Percentiles rank a stretch among this genome's conserved stretches.
Evolutionary conservation across 2,888 invertebrate species (phyloP).

Genomic region (Chesias legatella): DNA sequence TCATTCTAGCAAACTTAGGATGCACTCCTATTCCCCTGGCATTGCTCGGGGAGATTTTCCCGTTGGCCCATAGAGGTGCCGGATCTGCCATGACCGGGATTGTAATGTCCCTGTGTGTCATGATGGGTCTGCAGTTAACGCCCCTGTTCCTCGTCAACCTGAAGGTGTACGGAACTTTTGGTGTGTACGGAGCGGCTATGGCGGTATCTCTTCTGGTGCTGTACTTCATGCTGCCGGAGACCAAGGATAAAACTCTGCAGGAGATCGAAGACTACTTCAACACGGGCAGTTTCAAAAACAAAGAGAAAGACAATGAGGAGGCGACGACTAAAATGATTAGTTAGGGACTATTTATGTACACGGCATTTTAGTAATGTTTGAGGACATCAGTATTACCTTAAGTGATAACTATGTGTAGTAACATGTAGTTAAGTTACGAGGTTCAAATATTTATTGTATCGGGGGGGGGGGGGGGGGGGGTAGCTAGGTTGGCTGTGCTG

Average conservation of each 20-base stretch:
- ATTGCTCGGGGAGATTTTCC: conserved; percentile 46
- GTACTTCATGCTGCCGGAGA: conserved; percentile 78
- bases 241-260: conserved; percentile 81
- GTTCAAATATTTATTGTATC: no score
- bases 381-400: no score
- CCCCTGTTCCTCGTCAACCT: conserved; percentile 37
- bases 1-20: conserved; percentile 44
- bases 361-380: no score
- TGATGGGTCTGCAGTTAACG: conserved; percentile 38
- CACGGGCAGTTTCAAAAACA: conserved; percentile 11
- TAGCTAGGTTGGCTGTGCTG: no score
- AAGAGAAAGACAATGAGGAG: conserved; percentile 6
- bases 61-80: conserved; percentile 41
- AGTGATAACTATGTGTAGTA: no score
- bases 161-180: conserved; percentile 54
- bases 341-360: no score
- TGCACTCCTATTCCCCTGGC: conserved; percentile 48
- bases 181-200: conserved; percentile 41
- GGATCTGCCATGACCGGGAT: conserved; percentile 41
- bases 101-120: conserved; percentile 35
- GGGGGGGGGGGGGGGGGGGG: no score
- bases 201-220: conserved; percentile 12
- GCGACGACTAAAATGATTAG: conserved; percentile 15
- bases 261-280: conserved; percentile 80
- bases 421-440: no score